Evolutionary conservation across 2,113 vertebrate genomes (phyloP), one percentile per base, ranked within the genome.

Genomic region (Campylomormyrus numenius): DNA sequence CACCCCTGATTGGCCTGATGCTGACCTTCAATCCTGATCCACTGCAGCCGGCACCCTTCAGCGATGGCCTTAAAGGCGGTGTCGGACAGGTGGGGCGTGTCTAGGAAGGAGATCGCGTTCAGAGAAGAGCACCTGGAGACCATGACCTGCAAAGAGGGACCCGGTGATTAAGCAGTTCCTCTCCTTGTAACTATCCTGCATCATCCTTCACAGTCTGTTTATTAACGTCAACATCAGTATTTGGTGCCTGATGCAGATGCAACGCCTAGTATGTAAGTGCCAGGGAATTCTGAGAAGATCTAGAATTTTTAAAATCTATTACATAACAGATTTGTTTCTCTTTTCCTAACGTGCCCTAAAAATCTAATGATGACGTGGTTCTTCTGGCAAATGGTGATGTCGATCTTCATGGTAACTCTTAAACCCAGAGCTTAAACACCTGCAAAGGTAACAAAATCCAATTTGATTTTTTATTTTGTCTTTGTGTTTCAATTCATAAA

Each of bases 11-110:
- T 13, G 39, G n/a, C 52, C 42, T 27, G 17, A 35, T 35, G 19
- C 91, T 89, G 50, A 97, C 95, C 94, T 94, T 96, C 95, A 91
- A 93, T 94, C 74, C 91, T 93, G 85, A 97, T 93, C 85, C 95
- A 95, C 53, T 90, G 93, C 52, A 97, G 95, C 91, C 94, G 94
- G 89, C 94, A 93, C 6, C 91, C 56, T 84, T 96, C 91, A 45
- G 94, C 92, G 50, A 97, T 94, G 62, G 92, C 94, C 94, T 95
- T 95, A 91, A 97, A 94, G 89, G 96, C 74, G 17, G 52, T 5
- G 52, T 97, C 96, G 3, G 97, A 96, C 90, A 97, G 93, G 91
- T 96, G 94, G 27, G 94, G 94, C 0, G 95, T 95, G 50, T 95
- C 96, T 90, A 95, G 91, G 80, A 97, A 93, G 90, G 96, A 94